Evolutionary conservation across 64 coral and sea anemone genomes (phyloP).

Genomic region (Stylophora pistillata): DNA sequence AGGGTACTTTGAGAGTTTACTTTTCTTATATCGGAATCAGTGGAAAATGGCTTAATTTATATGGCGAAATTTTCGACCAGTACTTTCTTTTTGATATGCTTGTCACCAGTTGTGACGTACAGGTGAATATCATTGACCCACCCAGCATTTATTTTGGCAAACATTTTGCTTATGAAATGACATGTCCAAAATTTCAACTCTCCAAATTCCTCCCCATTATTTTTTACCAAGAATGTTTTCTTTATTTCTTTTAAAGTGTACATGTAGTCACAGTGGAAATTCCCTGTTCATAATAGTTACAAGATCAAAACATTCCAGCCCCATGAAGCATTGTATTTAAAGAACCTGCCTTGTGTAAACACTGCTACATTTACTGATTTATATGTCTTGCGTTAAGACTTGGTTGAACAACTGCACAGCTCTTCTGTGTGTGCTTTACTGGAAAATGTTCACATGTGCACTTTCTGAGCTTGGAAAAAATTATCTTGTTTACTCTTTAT

Average conservation of each 20-base stretch:
- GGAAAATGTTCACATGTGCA: neutral
- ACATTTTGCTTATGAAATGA: neutral
- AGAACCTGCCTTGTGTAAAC: slow-evolving; percentile 15
- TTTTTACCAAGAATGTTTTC: neutral
- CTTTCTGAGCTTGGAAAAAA: neutral
- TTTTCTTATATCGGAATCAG: slow-evolving; percentile 9
- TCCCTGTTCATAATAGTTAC: neutral
- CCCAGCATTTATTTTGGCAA: slow-evolving; percentile 23
- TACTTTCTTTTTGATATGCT: neutral
- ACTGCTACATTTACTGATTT: slow-evolving; percentile 10
- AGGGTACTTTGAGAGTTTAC: neutral
- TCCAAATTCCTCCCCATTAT: neutral
- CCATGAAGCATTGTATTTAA: neutral
- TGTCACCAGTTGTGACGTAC: neutral
- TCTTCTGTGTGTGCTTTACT: neutral
- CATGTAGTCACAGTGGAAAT: neutral
- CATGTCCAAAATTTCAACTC: neutral
- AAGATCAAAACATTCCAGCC: neutral
- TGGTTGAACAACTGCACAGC: slow-evolving; percentile 3
- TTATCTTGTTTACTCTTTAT: neutral
- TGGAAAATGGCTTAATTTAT: slow-evolving; percentile 7
- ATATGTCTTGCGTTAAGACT: neutral
- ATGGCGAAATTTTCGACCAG: neutral
- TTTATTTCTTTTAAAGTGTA: neutral
- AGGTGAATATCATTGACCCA: slow-evolving; percentile 21